Evolutionary conservation across 2,888 invertebrate genomes (phyloP), one percentile per base, ranked within the genome.

Genomic region (Autographa pulchrina): DNA sequence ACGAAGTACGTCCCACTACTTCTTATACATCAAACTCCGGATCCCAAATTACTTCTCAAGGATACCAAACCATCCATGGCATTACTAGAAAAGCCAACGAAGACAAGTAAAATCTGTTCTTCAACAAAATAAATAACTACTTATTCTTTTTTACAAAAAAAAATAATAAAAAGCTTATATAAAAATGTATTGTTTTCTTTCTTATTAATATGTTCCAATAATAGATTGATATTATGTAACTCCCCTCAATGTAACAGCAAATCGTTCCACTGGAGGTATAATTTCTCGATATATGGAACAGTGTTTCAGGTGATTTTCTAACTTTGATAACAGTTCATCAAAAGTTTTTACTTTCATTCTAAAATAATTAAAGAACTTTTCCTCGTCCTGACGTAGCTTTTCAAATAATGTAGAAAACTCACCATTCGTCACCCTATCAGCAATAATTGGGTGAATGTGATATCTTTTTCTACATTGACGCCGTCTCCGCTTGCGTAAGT

Each of bases 101-200:
- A n/a, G 74, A 77, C 77, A 74, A 77, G 74, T 74, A 76, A 74
- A 76, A 74, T 77, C 69, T 74, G 72, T 77, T 74, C 69, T 77
- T 77, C 76, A 76, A 76, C 76, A 16, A 70, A 67, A 75, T 73
- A 76, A 70, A 73, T 75, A 72, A 71, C 74, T 32, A 74, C 35
- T 56, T 75, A 75, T 72, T 75, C 65, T 72, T 75, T 66, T 72
- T 75, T 72, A 25, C 63, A 68, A 72, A 72, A 72, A 72, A 72
- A n/a, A n/a, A n/a, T 72, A 66, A 75, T 75, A 75, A 72, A 72
- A 68, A 71, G 20, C 64, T 62, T 13, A 70, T 73, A 72, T 13
- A 68, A 72, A 73, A 73, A 73, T 69, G 75, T 72, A 69, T 71
- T 75, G 69, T 72, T 72, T 75, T 75, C 67, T 69, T 72, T 68